Conservation (phyloP, 2,797 vertebrate genomes). For the Pantherophis alleghaniensis region DNA sequence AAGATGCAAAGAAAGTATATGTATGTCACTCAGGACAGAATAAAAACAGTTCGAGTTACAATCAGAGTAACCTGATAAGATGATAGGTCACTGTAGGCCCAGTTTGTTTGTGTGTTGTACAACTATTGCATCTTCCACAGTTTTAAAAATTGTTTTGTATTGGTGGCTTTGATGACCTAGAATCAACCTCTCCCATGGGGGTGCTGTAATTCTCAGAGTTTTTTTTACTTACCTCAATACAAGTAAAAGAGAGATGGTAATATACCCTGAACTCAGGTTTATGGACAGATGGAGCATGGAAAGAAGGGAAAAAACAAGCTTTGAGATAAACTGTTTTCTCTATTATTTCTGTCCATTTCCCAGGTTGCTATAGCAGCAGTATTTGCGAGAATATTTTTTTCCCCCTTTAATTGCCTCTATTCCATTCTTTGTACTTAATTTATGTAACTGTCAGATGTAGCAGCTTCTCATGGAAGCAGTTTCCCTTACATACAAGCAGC, state of each 20-base stretch:
- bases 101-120: background rate
- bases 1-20: background rate
- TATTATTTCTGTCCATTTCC: background rate
- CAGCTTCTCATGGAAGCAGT: background rate
- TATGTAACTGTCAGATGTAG: background rate
- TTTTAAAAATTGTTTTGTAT: background rate
- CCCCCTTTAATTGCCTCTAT: background rate
- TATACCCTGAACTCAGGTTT: background rate
- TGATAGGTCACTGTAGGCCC: background rate
- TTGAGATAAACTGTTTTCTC: background rate
- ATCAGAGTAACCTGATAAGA: background rate
- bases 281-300: background rate
- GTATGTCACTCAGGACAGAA: background rate
- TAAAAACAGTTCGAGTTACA: background rate
- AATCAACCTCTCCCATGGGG: background rate
- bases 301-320: background rate
- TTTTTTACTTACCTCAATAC: background rate
- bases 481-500: background rate
- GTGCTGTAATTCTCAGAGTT: background rate
- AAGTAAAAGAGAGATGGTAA: background rate
- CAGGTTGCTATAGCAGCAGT: conserved; percentile 20
- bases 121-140: background rate
- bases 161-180: background rate
- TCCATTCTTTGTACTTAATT: background rate
- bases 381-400: background rate